phyloP scores from a whole-genome alignment of 2,797 vertebrate genomes.

The Hemibagrus guttatus region DNA sequence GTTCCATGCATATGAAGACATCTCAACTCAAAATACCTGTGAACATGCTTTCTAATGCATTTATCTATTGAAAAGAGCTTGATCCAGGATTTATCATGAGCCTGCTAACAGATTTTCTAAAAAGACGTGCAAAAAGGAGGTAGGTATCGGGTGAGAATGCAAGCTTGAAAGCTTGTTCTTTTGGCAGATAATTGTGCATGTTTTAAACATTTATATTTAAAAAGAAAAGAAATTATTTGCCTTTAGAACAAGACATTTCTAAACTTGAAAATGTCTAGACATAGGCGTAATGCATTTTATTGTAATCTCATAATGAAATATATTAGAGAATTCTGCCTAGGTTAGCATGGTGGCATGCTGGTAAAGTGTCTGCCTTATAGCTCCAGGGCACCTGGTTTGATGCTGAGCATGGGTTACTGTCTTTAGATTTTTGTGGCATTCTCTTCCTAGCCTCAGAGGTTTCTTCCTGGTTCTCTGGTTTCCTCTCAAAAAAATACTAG shows the following conservation, averaged over 20 bases:
- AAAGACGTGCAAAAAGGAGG: no score
- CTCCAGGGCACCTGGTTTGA: background rate
- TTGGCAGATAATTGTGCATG: no score
- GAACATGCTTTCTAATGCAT: background rate
- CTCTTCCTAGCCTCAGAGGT: background rate
- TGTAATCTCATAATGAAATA: constrained; percentile 7
- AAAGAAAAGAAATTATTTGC: background rate
- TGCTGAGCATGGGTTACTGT: background rate
- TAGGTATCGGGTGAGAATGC: no score
- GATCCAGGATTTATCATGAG: background rate
- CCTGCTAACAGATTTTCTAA: background rate
- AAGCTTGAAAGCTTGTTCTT: no score
- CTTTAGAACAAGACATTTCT: background rate
- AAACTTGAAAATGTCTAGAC: constrained; percentile 4
- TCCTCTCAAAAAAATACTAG: background rate
- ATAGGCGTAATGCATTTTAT: background rate
- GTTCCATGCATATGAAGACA: background rate
- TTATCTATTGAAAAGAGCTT: background rate
- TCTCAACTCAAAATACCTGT: background rate
- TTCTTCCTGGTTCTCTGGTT: background rate
- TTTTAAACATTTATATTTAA: background rate
- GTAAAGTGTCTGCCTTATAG: background rate
- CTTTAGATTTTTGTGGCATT: background rate
- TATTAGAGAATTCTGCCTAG: background rate
- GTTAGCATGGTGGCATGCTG: background rate